A percentile compares a stretch with the other conserved stretches of the same genome.
Evolutionary conservation across 2,113 vertebrate species (phyloP).

Genomic region (Psilopsiagon aymara): DNA sequence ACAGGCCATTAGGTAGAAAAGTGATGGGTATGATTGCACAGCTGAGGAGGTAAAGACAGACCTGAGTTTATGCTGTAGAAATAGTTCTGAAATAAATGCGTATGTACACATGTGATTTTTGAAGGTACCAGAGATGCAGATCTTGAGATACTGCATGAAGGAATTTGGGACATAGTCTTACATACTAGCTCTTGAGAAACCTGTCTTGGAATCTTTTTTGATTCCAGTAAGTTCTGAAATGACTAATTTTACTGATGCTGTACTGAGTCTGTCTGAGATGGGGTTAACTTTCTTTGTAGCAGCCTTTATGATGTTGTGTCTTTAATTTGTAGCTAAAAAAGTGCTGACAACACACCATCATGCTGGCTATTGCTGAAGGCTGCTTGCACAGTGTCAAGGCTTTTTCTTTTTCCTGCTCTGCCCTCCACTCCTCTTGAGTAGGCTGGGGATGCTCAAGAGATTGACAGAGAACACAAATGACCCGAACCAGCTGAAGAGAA

Average conservation of each 20-base stretch:
- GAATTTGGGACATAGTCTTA: background rate
- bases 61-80: background rate
- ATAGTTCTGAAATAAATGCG: background rate
- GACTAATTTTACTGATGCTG: background rate
- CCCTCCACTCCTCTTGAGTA: background rate
- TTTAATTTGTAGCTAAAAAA: background rate
- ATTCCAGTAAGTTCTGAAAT: background rate
- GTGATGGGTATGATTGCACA: background rate
- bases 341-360: accelerated
- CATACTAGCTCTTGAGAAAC: background rate
- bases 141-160: background rate
- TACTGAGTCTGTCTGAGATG: background rate
- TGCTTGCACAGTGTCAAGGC: background rate
- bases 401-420: background rate
- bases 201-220: background rate
- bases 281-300: background rate
- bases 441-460: background rate
- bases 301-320: background rate
- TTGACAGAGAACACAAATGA: background rate
- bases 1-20: background rate
- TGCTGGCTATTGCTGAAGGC: background rate
- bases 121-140: background rate
- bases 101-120: background rate
- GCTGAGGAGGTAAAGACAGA: background rate
- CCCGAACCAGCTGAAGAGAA: background rate